phyloP scores from a whole-genome alignment of 2,888 invertebrate species.

The Harpalus rufipes region DNA sequence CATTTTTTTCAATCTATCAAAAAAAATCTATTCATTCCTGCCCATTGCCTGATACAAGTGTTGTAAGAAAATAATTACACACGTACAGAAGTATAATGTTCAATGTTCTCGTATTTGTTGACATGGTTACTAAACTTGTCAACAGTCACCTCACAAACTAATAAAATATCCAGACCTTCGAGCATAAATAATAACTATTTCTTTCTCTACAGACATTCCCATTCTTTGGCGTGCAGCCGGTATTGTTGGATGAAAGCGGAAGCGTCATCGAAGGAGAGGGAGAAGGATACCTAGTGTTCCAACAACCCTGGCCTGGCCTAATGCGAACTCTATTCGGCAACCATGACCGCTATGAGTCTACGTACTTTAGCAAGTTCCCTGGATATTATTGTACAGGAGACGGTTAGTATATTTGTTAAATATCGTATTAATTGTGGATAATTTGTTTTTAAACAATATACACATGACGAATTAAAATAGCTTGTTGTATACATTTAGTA shows the following conservation, averaged over 20 bases:
- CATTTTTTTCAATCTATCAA: too few species aligned
- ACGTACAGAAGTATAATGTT: too few species aligned
- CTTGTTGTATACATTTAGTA: too few species aligned
- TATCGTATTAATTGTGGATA: background rate
- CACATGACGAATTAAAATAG: too few species aligned
- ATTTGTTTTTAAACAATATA: too few species aligned
- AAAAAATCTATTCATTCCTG: too few species aligned
- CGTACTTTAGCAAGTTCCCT: conserved; percentile 97
- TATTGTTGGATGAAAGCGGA: conserved; percentile 92
- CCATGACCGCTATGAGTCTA: conserved; percentile 92
- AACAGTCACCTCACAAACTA: too few species aligned
- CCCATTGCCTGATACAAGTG: too few species aligned
- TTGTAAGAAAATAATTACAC: too few species aligned
- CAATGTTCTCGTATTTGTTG: too few species aligned
- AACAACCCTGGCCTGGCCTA: conserved; percentile 98
- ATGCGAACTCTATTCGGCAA: conserved; percentile 96
- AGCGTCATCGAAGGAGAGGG: conserved; percentile 91
- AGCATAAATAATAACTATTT: background rate
- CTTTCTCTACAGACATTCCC: conserved; percentile 87
- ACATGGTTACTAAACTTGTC: too few species aligned
- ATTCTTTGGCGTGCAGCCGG: conserved; percentile 97
- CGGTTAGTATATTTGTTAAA: conserved; percentile 81
- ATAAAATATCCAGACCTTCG: too few species aligned
- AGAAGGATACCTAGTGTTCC: conserved; percentile 96
- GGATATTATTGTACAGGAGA: conserved; percentile 99